Base-by-base conservation (phyloP, 2,113 vertebrate species). In the Austrofundulus limnaeus region DNA sequence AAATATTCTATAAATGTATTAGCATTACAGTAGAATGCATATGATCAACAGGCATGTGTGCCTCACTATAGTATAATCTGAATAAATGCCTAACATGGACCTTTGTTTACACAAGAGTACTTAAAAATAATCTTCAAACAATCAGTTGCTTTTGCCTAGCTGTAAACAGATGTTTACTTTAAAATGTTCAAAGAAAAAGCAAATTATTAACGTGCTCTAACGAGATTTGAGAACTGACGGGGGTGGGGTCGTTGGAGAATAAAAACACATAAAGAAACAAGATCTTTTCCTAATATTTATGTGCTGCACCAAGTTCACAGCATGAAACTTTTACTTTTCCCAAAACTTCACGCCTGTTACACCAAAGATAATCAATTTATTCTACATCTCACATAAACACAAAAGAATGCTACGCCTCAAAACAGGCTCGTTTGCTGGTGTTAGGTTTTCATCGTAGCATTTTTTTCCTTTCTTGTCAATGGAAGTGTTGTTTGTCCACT, bases 191-290 rank as follows among this genome's bases (percentile, higher is more conserved):
- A 72, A 67, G 42, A 65, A 78, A 61, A 50, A 62, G 74, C 57
- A 55, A 73, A 67, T 55, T 55, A 59, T 13, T 16, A 48, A n/a
- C n/a, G n/a, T n/a, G n/a, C n/a, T n/a, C n/a, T 78, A 77, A 77
- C 83, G 72, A 79, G 71, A 51, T 68, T 56, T 61, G 79, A 76
- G 68, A 73, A 60, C 68, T 47, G 51, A 75, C 42, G 17, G 42
- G 42, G 28, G n/a, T n/a, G 42, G 42, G 42, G 45, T 11, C 81
- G 49, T 34, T 24, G 41, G 64, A 80, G 60, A 75, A 57, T 41
- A 59, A 39, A 64, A 76, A 52, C 53, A 24, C 45, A 9, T 10
- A 34, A 41, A 51, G 60, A 66, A 70, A 49, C 53, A 24, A 69
- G 41, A 77, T 48, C 42, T 28, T 55, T 56, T 31, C 13, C 20